Evolutionary conservation across 2,113 vertebrate species (phyloP), one percentile per base, ranked within the genome.

Genomic region (Condylura cristata): DNA sequence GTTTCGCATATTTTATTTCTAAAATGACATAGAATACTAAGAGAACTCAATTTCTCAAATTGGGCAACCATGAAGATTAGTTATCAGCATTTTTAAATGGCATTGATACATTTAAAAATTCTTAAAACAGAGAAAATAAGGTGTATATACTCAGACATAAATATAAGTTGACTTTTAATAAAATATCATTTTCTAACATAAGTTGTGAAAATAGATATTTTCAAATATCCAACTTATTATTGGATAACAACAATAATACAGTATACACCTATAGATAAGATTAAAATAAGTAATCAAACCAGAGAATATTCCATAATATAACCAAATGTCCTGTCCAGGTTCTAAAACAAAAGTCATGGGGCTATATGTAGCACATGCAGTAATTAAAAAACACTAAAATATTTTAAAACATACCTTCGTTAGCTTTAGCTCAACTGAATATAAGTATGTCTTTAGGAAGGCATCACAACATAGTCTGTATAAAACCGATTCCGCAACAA

Each of bases 401-500:
- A 91, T 17, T 44, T 93, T 88, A 94, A 91, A 89, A 60, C 83
- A 24, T 98, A 97, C 98, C 98, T 98, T 98, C 68, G 75, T 20
- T 90, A 98, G 94, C 74, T 97, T 98, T 87, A 96, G 80, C 51
- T 98, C 98, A 74, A 96, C 93, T 37, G 84, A 96, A 92, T 96
- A 71, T 22, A 98, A 96, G 24, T 89, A 92, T 0, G 41, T 72
- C 82, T 97, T 98, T 65, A 96, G 30, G 72, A 93, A 87, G 8
- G 74, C 84, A 80, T 98, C 96, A 72, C 82, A 96, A 12, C 75
- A 97, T 0, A 97, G 89, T 96, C 97, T 97, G 94, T 98, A 97
- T 20, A 98, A 97, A 97, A 98, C 18, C 20, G 95, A 97, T 72
- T 98, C 97, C 20, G 83, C 94, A 80, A 98, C 71, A 75, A 98